These are phyloP conservation scores for Procavia capensis DNA, from an alignment of 2,113 vertebrate species.

Conservation along the genomic window DNA sequence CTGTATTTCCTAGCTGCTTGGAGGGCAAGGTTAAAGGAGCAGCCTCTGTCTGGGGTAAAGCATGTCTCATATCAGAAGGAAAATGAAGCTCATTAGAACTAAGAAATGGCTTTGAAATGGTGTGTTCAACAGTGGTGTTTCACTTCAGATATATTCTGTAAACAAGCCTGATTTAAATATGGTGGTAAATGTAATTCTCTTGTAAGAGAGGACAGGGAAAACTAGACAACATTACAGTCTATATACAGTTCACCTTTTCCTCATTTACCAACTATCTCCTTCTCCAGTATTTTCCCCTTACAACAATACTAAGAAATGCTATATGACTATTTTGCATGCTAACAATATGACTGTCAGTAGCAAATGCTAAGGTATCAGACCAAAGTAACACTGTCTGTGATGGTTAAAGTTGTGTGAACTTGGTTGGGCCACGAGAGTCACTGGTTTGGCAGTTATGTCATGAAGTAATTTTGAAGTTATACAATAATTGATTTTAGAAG, in stretches of 20 bases:
- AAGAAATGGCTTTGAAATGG: background rate
- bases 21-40: background rate
- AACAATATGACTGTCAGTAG: too few relatives aligned
- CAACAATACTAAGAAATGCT: too few relatives aligned
- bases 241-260: background rate
- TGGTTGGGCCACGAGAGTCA: too few relatives aligned
- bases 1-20: background rate
- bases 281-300: too few relatives aligned
- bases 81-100: background rate
- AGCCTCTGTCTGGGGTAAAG: background rate
- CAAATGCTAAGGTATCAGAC: too few relatives aligned
- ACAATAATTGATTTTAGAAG: too few relatives aligned
- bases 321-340: too few relatives aligned
- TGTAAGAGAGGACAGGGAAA: background rate
- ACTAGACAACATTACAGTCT: background rate
- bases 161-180: background rate
- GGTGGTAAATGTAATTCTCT: background rate
- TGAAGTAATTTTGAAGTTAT: too few relatives aligned
- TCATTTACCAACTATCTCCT: too few relatives aligned
- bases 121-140: background rate
- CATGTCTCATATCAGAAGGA: background rate
- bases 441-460: too few relatives aligned
- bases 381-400: too few relatives aligned
- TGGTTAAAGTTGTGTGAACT: too few relatives aligned
- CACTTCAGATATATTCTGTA: background rate